phyloP scores from a whole-genome alignment of 1,140 invertebrate genomes.

The Platyscapa corneri region DNA sequence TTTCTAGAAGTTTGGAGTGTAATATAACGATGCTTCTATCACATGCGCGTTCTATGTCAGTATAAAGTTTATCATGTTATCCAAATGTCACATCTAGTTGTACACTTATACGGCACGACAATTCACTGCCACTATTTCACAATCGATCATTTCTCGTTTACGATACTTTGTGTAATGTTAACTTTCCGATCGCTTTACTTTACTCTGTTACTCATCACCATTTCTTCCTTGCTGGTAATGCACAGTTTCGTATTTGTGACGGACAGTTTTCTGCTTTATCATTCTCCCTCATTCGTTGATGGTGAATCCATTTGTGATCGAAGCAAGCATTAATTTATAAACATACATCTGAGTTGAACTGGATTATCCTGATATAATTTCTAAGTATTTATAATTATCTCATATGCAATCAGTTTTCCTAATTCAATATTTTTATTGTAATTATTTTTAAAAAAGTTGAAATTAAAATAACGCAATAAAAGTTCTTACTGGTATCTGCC shows the following conservation, averaged over 20 bases:
- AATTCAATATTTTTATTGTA: background rate
- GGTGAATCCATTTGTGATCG: slow-evolving; percentile 46
- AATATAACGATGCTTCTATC: background rate
- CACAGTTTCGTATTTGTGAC: background rate
- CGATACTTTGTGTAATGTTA: slow-evolving; percentile 53
- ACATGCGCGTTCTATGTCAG: slow-evolving; percentile 38
- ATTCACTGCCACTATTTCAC: slow-evolving; percentile 53
- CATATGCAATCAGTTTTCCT: background rate
- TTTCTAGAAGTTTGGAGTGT: background rate
- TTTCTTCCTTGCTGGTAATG: background rate
- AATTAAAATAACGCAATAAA: too few relatives aligned
- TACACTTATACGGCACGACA: slow-evolving; percentile 45
- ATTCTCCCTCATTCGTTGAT: slow-evolving; percentile 40
- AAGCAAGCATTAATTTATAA: slow-evolving; percentile 50
- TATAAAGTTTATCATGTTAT: slow-evolving; percentile 60
- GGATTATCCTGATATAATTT: slow-evolving; percentile 42
- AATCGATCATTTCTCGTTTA: slow-evolving; percentile 61
- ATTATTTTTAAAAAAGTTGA: too few relatives aligned
- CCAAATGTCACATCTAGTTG: slow-evolving; percentile 56
- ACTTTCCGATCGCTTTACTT: background rate
- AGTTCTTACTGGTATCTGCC: too few relatives aligned
- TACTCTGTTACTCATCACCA: background rate
- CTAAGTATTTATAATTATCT: slow-evolving; percentile 42
- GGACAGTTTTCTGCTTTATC: background rate
- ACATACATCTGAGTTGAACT: slow-evolving; percentile 18